Evolutionary conservation across 2,797 vertebrate species (phyloP), one percentile per base, ranked within the genome.

Genomic region (Rhodeus uyekii): DNA sequence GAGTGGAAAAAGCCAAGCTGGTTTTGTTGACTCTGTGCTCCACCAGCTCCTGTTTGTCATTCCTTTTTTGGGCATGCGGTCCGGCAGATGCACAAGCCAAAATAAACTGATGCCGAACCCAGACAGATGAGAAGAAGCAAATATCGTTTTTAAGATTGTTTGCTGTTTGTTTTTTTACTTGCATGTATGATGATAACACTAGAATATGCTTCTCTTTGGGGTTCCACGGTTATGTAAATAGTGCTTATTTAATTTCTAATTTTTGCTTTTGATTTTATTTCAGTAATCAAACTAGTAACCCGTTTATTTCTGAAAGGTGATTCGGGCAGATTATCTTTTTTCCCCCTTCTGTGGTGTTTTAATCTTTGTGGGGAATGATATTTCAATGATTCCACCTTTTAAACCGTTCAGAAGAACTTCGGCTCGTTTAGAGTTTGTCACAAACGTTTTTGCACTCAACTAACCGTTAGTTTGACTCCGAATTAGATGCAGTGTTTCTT

Each of bases 131-230:
- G n/a, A n/a, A n/a, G n/a, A n/a, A n/a, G n/a, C n/a, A n/a, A n/a
- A n/a, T n/a, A n/a, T n/a, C n/a, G n/a, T n/a, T n/a, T n/a, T n/a
- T n/a, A n/a, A n/a, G n/a, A n/a, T n/a, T n/a, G n/a, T n/a, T n/a
- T n/a, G n/a, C n/a, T n/a, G n/a, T n/a, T n/a, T n/a, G n/a, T n/a
- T 77, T 78, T 84, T 78, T 14, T 18, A 77, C n/a, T n/a, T 65
- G 22, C 77, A 68, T 18, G 29, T 78, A 86, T 79, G 85, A 53
- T 72, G 4, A 85, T 84, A 93, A 95, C 94, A 95, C 88, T 93
- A 91, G 90, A 90, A 83, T 83, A 16, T 3, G 48, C 84, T 83
- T 86, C 87, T 90, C 19, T 85, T 80, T 86, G 78, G 84, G 89
- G 87, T 80, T 90, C 80, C 91, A 68, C 46, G 32, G 58, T 82